Conservation (phyloP, 2,797 vertebrate genomes). For the Centroberyx gerrardi region DNA sequence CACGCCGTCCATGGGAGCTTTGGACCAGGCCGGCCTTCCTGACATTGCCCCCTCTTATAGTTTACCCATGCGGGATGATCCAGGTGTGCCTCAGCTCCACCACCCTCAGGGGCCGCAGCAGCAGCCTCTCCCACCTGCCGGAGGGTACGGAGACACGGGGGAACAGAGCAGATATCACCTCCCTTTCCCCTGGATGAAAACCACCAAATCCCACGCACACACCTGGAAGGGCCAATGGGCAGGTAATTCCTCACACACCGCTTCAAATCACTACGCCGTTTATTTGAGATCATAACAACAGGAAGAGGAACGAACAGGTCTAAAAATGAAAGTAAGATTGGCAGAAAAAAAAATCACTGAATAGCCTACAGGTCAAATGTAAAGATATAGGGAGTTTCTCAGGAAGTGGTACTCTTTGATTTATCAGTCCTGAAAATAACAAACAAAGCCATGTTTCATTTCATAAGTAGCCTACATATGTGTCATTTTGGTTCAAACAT, state of each 20-base stretch:
- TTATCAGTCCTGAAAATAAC: no score
- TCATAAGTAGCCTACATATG: background rate
- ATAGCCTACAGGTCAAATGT: no score
- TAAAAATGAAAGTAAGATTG: background rate
- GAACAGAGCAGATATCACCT: conserved; percentile 89
- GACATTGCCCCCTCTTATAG: conserved; percentile 91
- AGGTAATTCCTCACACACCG: conserved; percentile 84
- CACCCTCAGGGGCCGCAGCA: conserved; percentile 86
- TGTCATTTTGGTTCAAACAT: background rate
- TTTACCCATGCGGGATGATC: conserved; percentile 91
- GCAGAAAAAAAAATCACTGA: no score
- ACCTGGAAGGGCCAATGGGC: conserved; percentile 97
- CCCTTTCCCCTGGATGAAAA: conserved; percentile 99
- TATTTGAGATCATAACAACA: background rate
- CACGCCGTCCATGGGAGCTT: conserved; percentile 82
- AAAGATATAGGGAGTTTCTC: no score
- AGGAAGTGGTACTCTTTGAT: no score
- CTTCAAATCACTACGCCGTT: background rate
- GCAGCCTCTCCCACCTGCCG: conserved; percentile 79
- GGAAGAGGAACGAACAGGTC: background rate
- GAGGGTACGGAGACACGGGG: conserved; percentile 86
- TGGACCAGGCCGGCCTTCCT: conserved; percentile 90
- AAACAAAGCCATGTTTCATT: background rate
- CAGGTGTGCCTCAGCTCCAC: conserved; percentile 88
- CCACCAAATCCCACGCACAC: conserved; percentile 94